Percentiles rank a stretch among this genome's conserved stretches.
phyloP scores from a whole-genome alignment of 2,113 vertebrate species.

The Hemichromis elongatus region DNA sequence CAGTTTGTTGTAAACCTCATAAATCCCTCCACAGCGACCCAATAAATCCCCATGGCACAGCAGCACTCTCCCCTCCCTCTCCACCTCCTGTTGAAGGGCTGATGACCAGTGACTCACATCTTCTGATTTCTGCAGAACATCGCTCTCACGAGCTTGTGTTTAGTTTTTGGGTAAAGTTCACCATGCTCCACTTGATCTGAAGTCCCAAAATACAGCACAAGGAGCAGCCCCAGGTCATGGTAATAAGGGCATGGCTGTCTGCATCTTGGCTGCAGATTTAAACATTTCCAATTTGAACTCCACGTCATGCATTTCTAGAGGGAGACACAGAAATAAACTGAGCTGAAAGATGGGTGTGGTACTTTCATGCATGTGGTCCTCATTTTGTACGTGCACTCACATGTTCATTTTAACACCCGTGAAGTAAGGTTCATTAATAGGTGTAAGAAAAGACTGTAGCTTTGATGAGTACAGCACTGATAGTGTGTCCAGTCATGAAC shows the following conservation, averaged over 20 bases:
- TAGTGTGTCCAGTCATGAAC: conserved; percentile 13
- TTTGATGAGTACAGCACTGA: background rate
- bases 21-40: background rate
- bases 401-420: background rate
- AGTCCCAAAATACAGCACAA: conserved; percentile 12
- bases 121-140: conserved; percentile 20
- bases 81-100: background rate
- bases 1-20: background rate
- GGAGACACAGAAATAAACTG: conserved; percentile 25
- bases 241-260: conserved; percentile 15
- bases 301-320: conserved; percentile 8
- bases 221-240: conserved; percentile 1
- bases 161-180: conserved; percentile 34
- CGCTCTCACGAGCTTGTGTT: conserved; percentile 16
- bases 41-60: background rate
- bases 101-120: conserved; percentile 32
- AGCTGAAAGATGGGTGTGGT: conserved; percentile 38
- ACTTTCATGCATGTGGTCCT: conserved; percentile 29
- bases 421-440: conserved; percentile 1
- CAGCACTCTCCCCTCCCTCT: background rate
- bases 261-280: conserved; percentile 36
- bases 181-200: conserved; percentile 11
- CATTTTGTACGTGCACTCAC: background rate
- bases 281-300: conserved; percentile 3
- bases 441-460: background rate